phyloP scores from a whole-genome alignment of 2,888 invertebrate genomes.

The Amblyjoppa fuscipennis region DNA sequence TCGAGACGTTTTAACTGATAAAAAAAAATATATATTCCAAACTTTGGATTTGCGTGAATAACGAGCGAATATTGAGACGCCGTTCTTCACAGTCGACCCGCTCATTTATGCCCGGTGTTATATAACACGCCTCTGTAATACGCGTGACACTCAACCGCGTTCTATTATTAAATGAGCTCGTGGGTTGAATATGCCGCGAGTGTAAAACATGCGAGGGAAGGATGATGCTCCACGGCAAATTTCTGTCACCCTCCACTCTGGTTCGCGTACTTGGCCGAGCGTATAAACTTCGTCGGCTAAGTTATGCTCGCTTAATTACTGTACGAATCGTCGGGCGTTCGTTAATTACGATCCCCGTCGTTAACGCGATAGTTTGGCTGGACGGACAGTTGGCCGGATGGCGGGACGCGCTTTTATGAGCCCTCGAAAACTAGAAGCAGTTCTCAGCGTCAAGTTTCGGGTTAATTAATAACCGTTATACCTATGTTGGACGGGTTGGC shows the following conservation, averaged over 20 bases:
- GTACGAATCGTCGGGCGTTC: conserved; percentile 42
- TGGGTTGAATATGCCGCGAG: background rate
- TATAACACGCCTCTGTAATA: background rate
- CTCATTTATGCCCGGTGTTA: background rate
- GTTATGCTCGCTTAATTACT: conserved; percentile 63
- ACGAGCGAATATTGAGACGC: background rate
- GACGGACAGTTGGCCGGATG: conserved; percentile 5
- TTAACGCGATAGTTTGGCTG: conserved; percentile 49
- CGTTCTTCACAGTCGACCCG: background rate
- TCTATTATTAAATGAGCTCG: background rate
- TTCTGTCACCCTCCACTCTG: background rate
- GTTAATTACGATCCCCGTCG: conserved; percentile 57
- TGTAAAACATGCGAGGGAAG: conserved; percentile 2
- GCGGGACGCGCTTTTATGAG: background rate
- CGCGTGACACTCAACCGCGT: background rate
- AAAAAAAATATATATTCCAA: background rate
- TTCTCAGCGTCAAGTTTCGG: conserved; percentile 1
- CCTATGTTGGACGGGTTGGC: background rate
- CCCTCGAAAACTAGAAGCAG: conserved; percentile 9
- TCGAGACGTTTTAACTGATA: no score
- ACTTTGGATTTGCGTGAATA: background rate
- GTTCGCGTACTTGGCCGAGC: conserved; percentile 1
- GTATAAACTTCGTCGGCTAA: conserved; percentile 38
- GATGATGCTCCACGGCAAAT: conserved; percentile 1
- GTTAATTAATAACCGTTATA: conserved; percentile 10